Evolutionary conservation across 2,888 invertebrate genomes (phyloP).

Genomic region (Saturnia pavonia): DNA sequence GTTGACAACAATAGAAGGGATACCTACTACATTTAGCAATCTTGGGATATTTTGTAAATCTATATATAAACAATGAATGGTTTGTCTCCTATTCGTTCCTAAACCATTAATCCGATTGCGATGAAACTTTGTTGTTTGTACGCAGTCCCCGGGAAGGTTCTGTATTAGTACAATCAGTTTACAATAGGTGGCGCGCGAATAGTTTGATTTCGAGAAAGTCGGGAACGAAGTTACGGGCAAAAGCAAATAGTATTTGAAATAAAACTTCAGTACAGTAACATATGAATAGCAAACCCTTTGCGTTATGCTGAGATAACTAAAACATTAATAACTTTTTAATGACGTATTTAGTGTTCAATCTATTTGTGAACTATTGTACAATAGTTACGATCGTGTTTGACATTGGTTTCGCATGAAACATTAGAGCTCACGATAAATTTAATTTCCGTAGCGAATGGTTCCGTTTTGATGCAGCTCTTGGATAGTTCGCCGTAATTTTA

Average conservation of each 20-base stretch:
- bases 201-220: too few species aligned
- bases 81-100: too few species aligned
- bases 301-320: neutral
- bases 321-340: slow-evolving; percentile 27
- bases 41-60: neutral
- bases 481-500: slow-evolving; percentile 14
- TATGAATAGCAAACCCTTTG: neutral
- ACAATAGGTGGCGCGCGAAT: too few species aligned
- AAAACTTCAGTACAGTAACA: neutral
- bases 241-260: too few species aligned
- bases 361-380: slow-evolving; percentile 34
- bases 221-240: too few species aligned
- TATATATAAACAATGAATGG: too few species aligned
- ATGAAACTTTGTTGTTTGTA: too few species aligned
- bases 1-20: neutral
- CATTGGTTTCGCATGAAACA: slow-evolving; percentile 49
- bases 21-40: neutral
- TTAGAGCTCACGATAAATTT: slow-evolving; percentile 42
- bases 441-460: slow-evolving; percentile 52
- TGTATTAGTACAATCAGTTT: too few species aligned
- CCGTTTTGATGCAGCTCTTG: slow-evolving; percentile 39
- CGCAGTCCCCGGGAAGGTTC: too few species aligned
- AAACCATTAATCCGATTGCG: too few species aligned
- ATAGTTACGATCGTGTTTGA: slow-evolving; percentile 40
- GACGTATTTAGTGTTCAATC: slow-evolving; percentile 31